Conservation (phyloP, 2,888 invertebrate species). For the Microplitis deprimator region DNA sequence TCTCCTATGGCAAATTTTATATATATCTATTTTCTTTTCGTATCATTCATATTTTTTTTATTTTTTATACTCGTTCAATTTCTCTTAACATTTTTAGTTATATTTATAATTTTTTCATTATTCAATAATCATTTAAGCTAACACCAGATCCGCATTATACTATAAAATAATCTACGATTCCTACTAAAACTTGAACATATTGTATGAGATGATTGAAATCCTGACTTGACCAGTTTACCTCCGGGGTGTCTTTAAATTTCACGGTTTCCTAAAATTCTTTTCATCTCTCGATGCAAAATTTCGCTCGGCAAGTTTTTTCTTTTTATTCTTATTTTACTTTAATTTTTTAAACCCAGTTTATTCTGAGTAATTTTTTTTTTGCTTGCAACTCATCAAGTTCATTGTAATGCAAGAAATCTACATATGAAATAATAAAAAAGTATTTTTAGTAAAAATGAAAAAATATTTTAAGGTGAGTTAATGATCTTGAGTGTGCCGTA, state of each 20-base stretch:
- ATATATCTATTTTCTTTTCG: neutral
- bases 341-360: conserved; percentile 4
- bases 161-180: conserved; percentile 1
- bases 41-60: conserved; percentile 14
- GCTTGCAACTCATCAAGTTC: too few species aligned
- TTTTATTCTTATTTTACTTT: conserved; percentile 34
- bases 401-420: neutral
- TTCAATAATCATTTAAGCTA: neutral
- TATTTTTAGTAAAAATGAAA: neutral
- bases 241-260: conserved; percentile 43
- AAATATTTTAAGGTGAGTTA: too few species aligned
- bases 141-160: neutral
- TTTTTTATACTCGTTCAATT: neutral
- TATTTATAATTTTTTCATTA: neutral
- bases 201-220: conserved; percentile 60
- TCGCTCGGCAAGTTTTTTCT: conserved; percentile 3
- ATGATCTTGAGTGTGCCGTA: too few species aligned
- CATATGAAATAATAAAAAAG: conserved; percentile 16
- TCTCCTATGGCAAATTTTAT: conserved; percentile 33
- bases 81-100: conserved; percentile 8
- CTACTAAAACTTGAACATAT: conserved; percentile 43
- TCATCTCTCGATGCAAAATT: conserved; percentile 12
- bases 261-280: conserved; percentile 32
- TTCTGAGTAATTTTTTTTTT: too few species aligned
- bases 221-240: conserved; percentile 45